Evolutionary conservation across 2,888 invertebrate genomes (phyloP).

Genomic region (Axea sp.): DNA sequence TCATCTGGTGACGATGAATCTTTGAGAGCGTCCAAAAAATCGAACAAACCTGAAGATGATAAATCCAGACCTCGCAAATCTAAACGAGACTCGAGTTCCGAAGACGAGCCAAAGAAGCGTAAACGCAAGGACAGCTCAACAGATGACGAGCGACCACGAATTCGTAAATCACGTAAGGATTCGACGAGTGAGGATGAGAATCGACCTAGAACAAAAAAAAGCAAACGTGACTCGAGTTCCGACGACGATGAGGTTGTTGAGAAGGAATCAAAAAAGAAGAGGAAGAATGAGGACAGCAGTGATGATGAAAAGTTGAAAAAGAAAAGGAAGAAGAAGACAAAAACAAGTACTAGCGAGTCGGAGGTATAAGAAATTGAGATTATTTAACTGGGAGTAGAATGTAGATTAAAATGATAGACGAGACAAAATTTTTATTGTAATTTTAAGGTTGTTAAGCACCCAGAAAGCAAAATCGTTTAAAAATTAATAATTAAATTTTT

Average conservation of each 20-base stretch:
- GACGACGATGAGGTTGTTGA: slow-evolving; percentile 84
- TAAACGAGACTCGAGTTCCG: slow-evolving; percentile 82
- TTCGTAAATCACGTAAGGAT: slow-evolving; percentile 78
- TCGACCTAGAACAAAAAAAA: slow-evolving; percentile 71
- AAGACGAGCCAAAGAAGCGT: slow-evolving; percentile 83
- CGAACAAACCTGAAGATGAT: slow-evolving; percentile 78
- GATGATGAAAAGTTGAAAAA: slow-evolving; percentile 82
- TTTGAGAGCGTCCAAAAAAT: too few species aligned
- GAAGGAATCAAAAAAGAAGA: slow-evolving; percentile 84
- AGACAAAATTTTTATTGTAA: too few species aligned
- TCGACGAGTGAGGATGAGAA: slow-evolving; percentile 76
- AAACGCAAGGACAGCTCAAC: slow-evolving; percentile 83
- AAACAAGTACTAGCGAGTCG: slow-evolving; percentile 77
- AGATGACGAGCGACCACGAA: slow-evolving; percentile 81
- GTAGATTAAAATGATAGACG: too few species aligned
- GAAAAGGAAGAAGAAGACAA: slow-evolving; percentile 79
- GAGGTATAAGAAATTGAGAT: slow-evolving; percentile 74
- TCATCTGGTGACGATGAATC: slow-evolving; percentile 75
- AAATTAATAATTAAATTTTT: too few species aligned
- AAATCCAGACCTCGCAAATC: slow-evolving; percentile 73
- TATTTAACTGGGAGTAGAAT: too few species aligned
- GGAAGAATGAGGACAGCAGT: slow-evolving; percentile 83
- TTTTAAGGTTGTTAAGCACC: too few species aligned
- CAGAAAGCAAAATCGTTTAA: too few species aligned
- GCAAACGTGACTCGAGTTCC: slow-evolving; percentile 78